Evolutionary conservation across 2,888 invertebrate species (phyloP), one percentile per base, ranked within the genome.

Genomic region (Petrophora chlorosata): DNA sequence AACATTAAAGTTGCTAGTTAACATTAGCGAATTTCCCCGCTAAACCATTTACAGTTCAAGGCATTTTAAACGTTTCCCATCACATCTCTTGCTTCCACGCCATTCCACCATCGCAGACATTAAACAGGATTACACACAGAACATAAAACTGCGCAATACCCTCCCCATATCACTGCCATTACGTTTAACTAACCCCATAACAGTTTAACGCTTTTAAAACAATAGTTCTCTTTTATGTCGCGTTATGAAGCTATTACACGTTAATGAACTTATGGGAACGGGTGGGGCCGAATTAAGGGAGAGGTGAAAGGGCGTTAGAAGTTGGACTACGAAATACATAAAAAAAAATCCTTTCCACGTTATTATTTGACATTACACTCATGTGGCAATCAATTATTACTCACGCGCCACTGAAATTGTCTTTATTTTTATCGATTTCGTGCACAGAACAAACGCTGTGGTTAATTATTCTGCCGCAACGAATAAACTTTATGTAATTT

Each of bases 221-320:
- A 52, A 57, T 55, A 53, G 53, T 53, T 58, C 50, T 48, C 43
- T 53, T 57, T 56, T 45, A 57, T 48, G 48, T 45, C 51, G 29
- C 25, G 32, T 33, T 33, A 55, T 52, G 30, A 54, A 49, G 44
- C 35, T 41, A 48, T 58, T 45, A 58, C 39, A 43, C 38, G 49
- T 29, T 53, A 56, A 58, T 56, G 55, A 58, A 47, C 55, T 50
- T 54, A 45, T 52, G 52, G 46, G 46, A 51, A 35, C 9, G 39
- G 22, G 7, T 23, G 14, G 40, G 10, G 10, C 26, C 15, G 46
- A 12, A 36, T 1, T 30, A 9, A 38, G 10, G 34, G 32, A 19
- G 8, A 8, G 4, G 12, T n/a, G 14, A 9, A 9, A 10, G 32
- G 16, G 9, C n/a, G 13, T 17, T 5, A 25, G 32, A 17, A 29